These are phyloP conservation scores for Lithophane leautieri DNA, from an alignment of 2,888 invertebrate species.

Conservation along the genomic window DNA sequence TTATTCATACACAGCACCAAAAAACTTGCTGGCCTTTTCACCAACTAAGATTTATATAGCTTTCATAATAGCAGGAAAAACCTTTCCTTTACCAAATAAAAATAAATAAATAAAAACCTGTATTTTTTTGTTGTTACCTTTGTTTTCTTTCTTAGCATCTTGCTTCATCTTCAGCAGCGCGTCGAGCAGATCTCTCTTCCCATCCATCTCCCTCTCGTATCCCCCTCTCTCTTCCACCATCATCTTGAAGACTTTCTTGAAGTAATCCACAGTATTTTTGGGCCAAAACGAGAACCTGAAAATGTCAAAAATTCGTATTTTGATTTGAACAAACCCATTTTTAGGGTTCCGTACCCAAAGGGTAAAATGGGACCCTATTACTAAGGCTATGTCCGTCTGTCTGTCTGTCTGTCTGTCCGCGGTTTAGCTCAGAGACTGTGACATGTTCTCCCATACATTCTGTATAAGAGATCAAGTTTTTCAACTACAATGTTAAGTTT, in stretches of 20 bases:
- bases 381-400: no score
- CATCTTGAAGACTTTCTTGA: slow-evolving; percentile 69
- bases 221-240: slow-evolving; percentile 73
- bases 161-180: slow-evolving; percentile 76
- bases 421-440: no score
- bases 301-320: no score
- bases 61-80: background rate
- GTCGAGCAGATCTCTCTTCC: slow-evolving; percentile 76
- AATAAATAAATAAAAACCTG: background rate
- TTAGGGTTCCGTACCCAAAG: no score
- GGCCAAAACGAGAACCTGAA: slow-evolving; percentile 79
- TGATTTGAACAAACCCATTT: no score
- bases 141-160: slow-evolving; percentile 70
- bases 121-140: slow-evolving; percentile 37
- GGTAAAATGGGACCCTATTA: no score
- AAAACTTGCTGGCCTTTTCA: background rate
- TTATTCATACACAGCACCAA: background rate
- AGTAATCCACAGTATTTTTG: slow-evolving; percentile 68
- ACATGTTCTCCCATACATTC: no score
- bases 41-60: background rate
- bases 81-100: background rate
- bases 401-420: no score
- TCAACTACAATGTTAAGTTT: no score
- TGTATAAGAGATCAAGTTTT: no score
- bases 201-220: slow-evolving; percentile 54